Base-by-base conservation (phyloP, 2,888 invertebrate species). In the Prenolepis imparis region DNA sequence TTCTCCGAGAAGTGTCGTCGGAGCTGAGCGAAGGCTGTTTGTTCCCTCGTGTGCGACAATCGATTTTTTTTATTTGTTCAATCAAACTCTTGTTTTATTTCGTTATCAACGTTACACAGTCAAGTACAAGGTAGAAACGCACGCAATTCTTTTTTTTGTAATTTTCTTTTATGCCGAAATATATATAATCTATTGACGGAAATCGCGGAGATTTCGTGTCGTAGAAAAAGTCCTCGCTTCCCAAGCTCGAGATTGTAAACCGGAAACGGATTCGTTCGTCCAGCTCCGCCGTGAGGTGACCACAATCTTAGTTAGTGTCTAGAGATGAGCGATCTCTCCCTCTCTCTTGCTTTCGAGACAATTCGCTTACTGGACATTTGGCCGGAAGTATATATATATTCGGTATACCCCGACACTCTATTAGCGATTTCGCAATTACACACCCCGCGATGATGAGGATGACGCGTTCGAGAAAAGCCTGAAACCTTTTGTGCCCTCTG, bases 391-490 rank as follows among this genome's bases (percentile, higher is more conserved):
- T 28, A 28, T 28, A 28, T 28, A 28, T 28, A 73, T 52, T 67
- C 67, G 68, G 36, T 68, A 21, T 8, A 36, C 63, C 15, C 67
- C 74, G 74, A 85, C 86, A 74, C 52, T 52, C 48, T 57, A 66
- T 84, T 85, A 84, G 83, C 84, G 73, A 87, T 87, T 87, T 86
- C 86, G 88, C 84, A 85, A 86, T 82, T 88, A 87, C n/a, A 88
- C 63, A 86, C 83, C 86, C 85, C 87, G 59, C 59, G 86, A 82
- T 87, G 83, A 83, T 85, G 82, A 84, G 84, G 67, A 52, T 28
- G 28, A 73, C 81, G 88, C 84, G 75, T 57, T 82, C 88, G 85
- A 28, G 66, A 85, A 82, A 82, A 82, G 84, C 85, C 85, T 73
- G 89, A 86, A 84, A 74, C 74, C n/a, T 3, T 3, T 28, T 3